phyloP scores from a whole-genome alignment of 1,140 invertebrate species.

The Asbolus verrucosus region DNA sequence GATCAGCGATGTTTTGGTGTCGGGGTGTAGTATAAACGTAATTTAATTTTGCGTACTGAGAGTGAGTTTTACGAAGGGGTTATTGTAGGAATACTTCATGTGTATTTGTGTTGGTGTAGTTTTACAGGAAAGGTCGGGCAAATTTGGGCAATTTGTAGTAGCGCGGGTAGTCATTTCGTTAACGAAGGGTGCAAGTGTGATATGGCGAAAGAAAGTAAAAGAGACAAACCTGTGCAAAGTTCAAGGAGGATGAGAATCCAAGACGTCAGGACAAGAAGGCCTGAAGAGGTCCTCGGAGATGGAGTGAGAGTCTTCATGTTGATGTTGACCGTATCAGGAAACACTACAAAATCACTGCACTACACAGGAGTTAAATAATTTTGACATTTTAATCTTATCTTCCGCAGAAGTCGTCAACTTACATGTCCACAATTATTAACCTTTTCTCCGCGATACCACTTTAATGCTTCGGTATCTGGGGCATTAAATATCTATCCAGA shows the following conservation, averaged over 20 bases:
- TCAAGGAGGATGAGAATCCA: slow-evolving; percentile 57
- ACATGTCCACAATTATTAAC: slow-evolving; percentile 45
- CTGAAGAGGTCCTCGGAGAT: slow-evolving; percentile 45
- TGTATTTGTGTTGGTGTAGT: slow-evolving; percentile 25
- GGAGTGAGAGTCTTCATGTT: slow-evolving; percentile 49
- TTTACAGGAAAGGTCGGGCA: slow-evolving; percentile 27
- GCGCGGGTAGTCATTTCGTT: slow-evolving; percentile 31
- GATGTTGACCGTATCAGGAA: slow-evolving; percentile 20
- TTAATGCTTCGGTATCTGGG: slow-evolving; percentile 52
- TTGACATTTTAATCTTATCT: slow-evolving; percentile 36
- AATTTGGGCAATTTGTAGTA: slow-evolving; percentile 35
- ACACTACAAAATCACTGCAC: slow-evolving; percentile 52
- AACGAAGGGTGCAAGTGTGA: slow-evolving; percentile 28
- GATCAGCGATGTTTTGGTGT: slow-evolving; percentile 4
- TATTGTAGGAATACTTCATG: slow-evolving; percentile 23
- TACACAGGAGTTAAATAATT: slow-evolving; percentile 43
- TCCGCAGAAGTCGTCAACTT: slow-evolving; percentile 22
- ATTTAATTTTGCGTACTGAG: slow-evolving; percentile 22
- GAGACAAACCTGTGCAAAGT: slow-evolving; percentile 56
- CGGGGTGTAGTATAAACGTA: slow-evolving; percentile 10
- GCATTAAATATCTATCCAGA: slow-evolving; percentile 49
- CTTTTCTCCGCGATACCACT: slow-evolving; percentile 30
- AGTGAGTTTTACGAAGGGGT: slow-evolving; percentile 29
- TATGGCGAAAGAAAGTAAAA: slow-evolving; percentile 25
- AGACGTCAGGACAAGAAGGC: slow-evolving; percentile 49